A percentile compares a stretch with the other conserved stretches of the same genome.
Evolutionary conservation across 2,888 invertebrate genomes (phyloP).

Genomic region (Caenorhabditis wallacei): DNA sequence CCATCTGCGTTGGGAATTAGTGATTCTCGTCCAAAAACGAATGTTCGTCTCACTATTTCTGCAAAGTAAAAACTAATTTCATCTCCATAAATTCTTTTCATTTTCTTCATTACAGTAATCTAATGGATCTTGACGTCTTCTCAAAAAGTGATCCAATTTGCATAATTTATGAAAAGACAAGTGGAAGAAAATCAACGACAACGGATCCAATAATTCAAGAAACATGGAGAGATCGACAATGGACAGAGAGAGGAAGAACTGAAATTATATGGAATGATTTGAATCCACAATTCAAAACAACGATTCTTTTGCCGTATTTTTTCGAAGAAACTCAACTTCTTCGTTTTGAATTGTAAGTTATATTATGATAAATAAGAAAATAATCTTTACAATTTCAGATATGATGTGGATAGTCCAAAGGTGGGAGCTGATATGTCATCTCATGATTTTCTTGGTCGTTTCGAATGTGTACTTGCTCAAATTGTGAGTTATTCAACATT

Average conservation of each 20-base stretch:
- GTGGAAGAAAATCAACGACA: constrained; percentile 38
- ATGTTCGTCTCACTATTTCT: constrained; percentile 52
- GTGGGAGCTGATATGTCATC: constrained; percentile 56
- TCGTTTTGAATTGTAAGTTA: constrained; percentile 77
- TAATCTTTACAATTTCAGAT: constrained; percentile 70
- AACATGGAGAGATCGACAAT: constrained; percentile 59
- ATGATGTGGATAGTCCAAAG: constrained; percentile 76
- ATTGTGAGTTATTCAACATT: constrained; percentile 83
- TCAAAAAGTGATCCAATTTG: constrained; percentile 81
- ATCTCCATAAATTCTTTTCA: not conserved
- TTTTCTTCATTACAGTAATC: constrained; percentile 68
- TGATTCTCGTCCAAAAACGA: constrained; percentile 55
- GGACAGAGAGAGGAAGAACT: constrained; percentile 79
- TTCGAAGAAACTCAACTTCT: constrained; percentile 80
- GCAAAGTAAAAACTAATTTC: constrained; percentile 55
- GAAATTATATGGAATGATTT: constrained; percentile 79
- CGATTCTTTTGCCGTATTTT: constrained; percentile 77
- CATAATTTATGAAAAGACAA: constrained; percentile 70
- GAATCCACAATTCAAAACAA: constrained; percentile 78
- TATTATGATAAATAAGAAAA: not conserved
- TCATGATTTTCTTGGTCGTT: constrained; percentile 85
- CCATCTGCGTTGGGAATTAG: constrained; percentile 28
- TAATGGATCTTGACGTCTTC: constrained; percentile 79
- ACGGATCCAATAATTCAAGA: constrained; percentile 13
- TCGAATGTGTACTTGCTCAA: constrained; percentile 86